Conservation (phyloP, 1,140 invertebrate species). For the Listronotus oregonensis region DNA sequence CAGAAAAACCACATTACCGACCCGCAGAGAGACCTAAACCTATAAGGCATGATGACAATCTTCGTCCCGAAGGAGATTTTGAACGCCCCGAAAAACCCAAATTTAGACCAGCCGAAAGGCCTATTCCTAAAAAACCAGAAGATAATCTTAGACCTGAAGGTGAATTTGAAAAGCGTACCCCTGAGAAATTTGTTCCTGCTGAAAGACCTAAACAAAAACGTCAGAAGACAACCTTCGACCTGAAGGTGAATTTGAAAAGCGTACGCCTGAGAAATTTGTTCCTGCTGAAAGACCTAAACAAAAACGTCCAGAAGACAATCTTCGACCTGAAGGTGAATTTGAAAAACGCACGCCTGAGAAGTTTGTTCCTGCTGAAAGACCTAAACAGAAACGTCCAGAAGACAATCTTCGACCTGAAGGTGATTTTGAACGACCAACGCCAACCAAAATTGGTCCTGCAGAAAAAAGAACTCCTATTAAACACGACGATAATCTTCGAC, state of each 20-base stretch:
- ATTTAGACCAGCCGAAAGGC: constrained; percentile 58
- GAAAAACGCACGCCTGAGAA: constrained; percentile 39
- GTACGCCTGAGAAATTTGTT: no score
- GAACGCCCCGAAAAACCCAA: constrained; percentile 58
- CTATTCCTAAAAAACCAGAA: constrained; percentile 62
- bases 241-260: constrained; percentile 60
- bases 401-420: constrained; percentile 61
- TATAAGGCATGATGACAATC: constrained; percentile 61
- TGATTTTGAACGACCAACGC: constrained; percentile 57
- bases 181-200: constrained; percentile 55
- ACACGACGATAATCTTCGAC: constrained; percentile 60
- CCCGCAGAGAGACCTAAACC: constrained; percentile 56
- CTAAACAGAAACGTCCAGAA: constrained; percentile 55
- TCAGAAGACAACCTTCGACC: constrained; percentile 57
- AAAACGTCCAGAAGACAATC: constrained; percentile 56
- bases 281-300: no score
- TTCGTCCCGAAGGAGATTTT: constrained; percentile 66
- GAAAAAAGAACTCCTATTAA: constrained; percentile 50
- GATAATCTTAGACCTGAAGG: constrained; percentile 65
- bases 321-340: constrained; percentile 59
- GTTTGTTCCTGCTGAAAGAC: constrained; percentile 59
- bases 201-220: constrained; percentile 62
- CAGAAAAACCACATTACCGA: constrained; percentile 53
- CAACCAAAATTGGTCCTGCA: constrained; percentile 48
- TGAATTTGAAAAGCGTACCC: constrained; percentile 64